Evolutionary conservation across 2,113 vertebrate species (phyloP).

Genomic region (Nyctibius bracteatus): DNA sequence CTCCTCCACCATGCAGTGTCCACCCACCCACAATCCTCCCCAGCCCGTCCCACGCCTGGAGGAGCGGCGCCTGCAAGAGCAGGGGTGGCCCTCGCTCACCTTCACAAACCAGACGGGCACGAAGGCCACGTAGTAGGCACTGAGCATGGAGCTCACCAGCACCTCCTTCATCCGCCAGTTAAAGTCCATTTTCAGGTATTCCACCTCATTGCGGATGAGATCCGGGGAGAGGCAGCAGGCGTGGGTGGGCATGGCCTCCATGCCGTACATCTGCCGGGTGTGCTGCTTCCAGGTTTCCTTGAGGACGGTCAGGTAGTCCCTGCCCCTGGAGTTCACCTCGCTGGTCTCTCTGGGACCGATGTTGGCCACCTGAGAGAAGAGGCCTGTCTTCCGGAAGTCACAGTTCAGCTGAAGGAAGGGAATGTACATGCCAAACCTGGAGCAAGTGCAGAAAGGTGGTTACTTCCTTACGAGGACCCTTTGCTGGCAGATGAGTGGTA

Average conservation of each 20-base stretch:
- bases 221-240: slow-evolving; percentile 97
- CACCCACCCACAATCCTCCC: not conserved
- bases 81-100: slow-evolving; percentile 68
- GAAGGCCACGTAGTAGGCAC: slow-evolving; percentile 97
- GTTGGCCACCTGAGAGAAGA: slow-evolving; percentile 83
- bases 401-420: slow-evolving; percentile 93
- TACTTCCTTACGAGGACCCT: not conserved
- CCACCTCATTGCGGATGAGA: slow-evolving; percentile 95
- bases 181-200: slow-evolving; percentile 96
- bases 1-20: not conserved
- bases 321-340: slow-evolving; percentile 71
- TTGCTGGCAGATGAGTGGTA: not conserved
- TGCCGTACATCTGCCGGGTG: slow-evolving; percentile 86
- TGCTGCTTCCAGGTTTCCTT: slow-evolving; percentile 98
- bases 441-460: not conserved
- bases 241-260: slow-evolving; percentile 92
- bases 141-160: slow-evolving; percentile 97
- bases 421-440: slow-evolving; percentile 98
- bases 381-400: slow-evolving; percentile 80
- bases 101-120: slow-evolving; percentile 98
- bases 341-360: slow-evolving; percentile 85
- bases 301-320: slow-evolving; percentile 89
- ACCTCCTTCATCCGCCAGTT: slow-evolving; percentile 99
- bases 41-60: not conserved
- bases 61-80: not conserved